Conservation (phyloP, 2,113 vertebrate genomes). For the Colossoma macropomum region DNA sequence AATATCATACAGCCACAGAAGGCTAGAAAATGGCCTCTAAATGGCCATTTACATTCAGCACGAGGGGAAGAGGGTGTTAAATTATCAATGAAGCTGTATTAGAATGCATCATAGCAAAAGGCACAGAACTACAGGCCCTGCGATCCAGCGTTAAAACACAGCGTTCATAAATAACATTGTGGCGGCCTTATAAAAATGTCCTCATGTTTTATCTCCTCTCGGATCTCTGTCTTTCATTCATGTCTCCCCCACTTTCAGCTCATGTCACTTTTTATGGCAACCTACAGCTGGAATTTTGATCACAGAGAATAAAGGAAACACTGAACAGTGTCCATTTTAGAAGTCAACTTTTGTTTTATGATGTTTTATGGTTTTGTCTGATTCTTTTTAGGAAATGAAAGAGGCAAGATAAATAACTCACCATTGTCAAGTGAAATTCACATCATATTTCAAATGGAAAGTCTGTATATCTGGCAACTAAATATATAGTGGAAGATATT, state of each 20-base stretch:
- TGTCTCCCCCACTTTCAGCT: no score
- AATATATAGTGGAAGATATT: not conserved
- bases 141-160: not conserved
- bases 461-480: no score
- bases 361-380: not conserved
- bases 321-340: not conserved
- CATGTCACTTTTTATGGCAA: not conserved
- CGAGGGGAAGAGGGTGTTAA: constrained; percentile 2
- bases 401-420: not conserved
- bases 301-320: not conserved
- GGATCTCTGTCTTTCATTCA: not conserved
- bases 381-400: not conserved
- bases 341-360: not conserved
- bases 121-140: not conserved
- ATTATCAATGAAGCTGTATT: constrained; percentile 46
- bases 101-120: not conserved
- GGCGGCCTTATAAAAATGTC: not conserved
- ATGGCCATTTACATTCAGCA: constrained; percentile 1
- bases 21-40: not conserved
- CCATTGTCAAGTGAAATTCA: not conserved
- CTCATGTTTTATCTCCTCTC: not conserved
- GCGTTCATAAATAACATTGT: not conserved
- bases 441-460: not conserved
- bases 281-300: not conserved
- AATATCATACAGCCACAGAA: not conserved